Evolutionary conservation across 1,140 invertebrate species (phyloP), one percentile per base, ranked within the genome.

Genomic region (Dreissena polymorpha): DNA sequence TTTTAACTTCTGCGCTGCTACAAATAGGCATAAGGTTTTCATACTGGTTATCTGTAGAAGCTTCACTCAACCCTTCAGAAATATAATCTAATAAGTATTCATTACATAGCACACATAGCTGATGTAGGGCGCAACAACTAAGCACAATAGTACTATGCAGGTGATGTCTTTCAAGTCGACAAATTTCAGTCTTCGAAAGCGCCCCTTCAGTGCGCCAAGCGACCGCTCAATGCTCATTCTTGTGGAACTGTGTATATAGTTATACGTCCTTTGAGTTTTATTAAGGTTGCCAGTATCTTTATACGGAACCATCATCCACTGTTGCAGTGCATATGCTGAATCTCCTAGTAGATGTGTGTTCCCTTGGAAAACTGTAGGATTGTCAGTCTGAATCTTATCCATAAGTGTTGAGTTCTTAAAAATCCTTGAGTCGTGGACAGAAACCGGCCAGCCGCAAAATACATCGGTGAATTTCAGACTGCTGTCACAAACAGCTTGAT

Each of bases 401-500:
- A 10, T 13, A 57, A 76, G 12, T 39, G 10, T 10, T 14, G 60
- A 68, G n/a, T n/a, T 83, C 76, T 64, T 50, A 16, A 83, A 49
- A 16, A 83, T 72, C 18, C 80, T n/a, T n/a, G n/a, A n/a, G n/a
- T n/a, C n/a, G n/a, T n/a, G n/a, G n/a, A n/a, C n/a, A n/a, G n/a
- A n/a, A n/a, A n/a, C n/a, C n/a, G n/a, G n/a, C n/a, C n/a, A n/a
- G n/a, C n/a, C n/a, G n/a, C n/a, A n/a, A n/a, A n/a, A n/a, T n/a
- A n/a, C n/a, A n/a, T n/a, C n/a, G n/a, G n/a, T n/a, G n/a, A n/a
- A n/a, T n/a, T n/a, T n/a, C n/a, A n/a, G n/a, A n/a, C n/a, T n/a
- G n/a, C n/a, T n/a, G n/a, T n/a, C n/a, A n/a, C n/a, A n/a, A 10
- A 75, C 60, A 21, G 72, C 80, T 75, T 83, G 70, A 53, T 74